Percentiles rank a stretch among this genome's conserved stretches.
Conservation (phyloP, 2,888 invertebrate genomes). For the Carpatolechia fugitivella region DNA sequence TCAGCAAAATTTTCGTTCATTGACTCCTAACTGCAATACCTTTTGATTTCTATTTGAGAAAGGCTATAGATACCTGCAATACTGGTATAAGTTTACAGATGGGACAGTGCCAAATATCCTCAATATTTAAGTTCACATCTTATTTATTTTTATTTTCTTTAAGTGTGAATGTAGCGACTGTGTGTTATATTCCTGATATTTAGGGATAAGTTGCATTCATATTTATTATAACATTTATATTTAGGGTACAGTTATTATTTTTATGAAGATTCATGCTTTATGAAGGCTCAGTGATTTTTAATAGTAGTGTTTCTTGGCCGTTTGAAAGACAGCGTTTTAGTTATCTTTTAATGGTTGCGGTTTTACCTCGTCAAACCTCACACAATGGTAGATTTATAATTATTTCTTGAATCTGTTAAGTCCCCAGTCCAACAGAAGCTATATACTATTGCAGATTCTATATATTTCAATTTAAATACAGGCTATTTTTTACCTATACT, state of each 20-base stretch:
- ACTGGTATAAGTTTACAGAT: conserved; percentile 52
- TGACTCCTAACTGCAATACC: no score
- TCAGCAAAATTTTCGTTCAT: not conserved
- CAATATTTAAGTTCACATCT: conserved; percentile 64
- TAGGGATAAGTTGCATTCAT: conserved; percentile 79
- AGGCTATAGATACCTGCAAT: conserved; percentile 37
- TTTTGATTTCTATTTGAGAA: not conserved
- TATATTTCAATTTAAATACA: conserved; percentile 27
- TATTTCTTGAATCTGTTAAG: conserved; percentile 15
- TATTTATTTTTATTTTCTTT: conserved; percentile 54
- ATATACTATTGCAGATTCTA: conserved; percentile 22
- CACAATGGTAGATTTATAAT: conserved; percentile 30
- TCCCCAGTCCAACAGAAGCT: conserved; percentile 48
- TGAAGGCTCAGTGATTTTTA: conserved; percentile 73
- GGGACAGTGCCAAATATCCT: conserved; percentile 79
- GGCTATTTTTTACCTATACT: conserved; percentile 39
- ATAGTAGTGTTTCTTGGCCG: conserved; percentile 48
- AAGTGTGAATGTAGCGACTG: conserved; percentile 77
- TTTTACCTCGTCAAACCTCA: conserved; percentile 23
- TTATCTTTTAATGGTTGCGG: conserved; percentile 54
- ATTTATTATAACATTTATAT: conserved; percentile 75
- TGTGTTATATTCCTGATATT: conserved; percentile 78
- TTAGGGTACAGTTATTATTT: conserved; percentile 64
- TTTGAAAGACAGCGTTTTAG: conserved; percentile 65
- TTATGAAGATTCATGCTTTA: conserved; percentile 60